Conservation (phyloP, 2,888 invertebrate species). For the Fissipunctia ypsillon region DNA sequence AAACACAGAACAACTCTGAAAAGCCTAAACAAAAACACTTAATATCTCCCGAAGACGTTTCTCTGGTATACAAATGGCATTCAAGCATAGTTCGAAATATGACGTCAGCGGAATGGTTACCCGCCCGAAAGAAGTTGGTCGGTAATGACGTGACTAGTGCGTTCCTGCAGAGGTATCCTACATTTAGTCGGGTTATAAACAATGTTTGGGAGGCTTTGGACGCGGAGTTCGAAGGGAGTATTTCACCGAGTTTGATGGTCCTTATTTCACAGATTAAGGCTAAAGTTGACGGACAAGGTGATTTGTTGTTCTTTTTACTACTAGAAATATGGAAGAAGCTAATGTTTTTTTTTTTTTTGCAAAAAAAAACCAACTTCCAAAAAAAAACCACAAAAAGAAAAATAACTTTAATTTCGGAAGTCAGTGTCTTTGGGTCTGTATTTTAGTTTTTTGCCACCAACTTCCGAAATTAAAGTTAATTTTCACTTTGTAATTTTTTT, state of each 20-base stretch:
- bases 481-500: no score
- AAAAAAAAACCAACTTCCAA: no score
- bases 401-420: no score
- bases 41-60: constrained; percentile 90
- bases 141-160: constrained; percentile 84
- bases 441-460: no score
- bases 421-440: no score
- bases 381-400: no score
- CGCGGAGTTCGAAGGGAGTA: constrained; percentile 87
- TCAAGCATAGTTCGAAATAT: constrained; percentile 90
- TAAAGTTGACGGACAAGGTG: constrained; percentile 86
- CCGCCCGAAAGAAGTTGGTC: constrained; percentile 84
- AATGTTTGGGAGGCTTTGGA: constrained; percentile 88
- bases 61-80: constrained; percentile 91
- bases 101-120: constrained; percentile 91
- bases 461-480: no score
- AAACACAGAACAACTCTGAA: constrained; percentile 69
- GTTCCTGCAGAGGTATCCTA: constrained; percentile 90
- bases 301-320: background rate
- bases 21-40: constrained; percentile 75
- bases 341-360: no score
- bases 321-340: no score
- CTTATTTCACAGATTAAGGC: constrained; percentile 89
- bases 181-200: constrained; percentile 90
- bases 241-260: constrained; percentile 91